phyloP scores from a whole-genome alignment of 2,113 vertebrate genomes.

The Dipodomys stephensi region DNA sequence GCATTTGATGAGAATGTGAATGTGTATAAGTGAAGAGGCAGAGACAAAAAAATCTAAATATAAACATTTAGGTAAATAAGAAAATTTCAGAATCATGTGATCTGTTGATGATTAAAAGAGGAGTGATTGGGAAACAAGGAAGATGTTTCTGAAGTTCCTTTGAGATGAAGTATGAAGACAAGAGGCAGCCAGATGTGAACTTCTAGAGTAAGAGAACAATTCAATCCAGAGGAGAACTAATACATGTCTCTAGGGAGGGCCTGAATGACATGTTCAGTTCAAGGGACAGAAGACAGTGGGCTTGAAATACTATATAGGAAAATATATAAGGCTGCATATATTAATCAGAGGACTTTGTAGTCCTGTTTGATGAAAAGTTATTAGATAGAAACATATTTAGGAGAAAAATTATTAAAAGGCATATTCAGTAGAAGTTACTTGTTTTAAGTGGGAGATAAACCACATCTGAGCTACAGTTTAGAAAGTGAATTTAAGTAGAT shows the following conservation, averaged over 20 bases:
- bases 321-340: neutral
- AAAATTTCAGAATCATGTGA: neutral
- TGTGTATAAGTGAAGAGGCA: neutral
- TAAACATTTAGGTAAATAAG: neutral
- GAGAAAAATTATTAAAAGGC: neutral
- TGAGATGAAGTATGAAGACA: neutral
- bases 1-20: neutral
- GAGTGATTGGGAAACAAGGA: neutral
- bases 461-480: neutral
- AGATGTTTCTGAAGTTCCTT: neutral
- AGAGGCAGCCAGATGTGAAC: neutral
- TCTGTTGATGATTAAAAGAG: neutral
- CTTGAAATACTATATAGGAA: rapidly evolving
- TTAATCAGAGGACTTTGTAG: neutral
- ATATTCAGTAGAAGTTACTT: neutral
- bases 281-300: neutral
- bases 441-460: neutral
- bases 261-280: neutral
- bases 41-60: neutral
- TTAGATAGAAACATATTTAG: too few relatives aligned
- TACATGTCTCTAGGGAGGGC: neutral
- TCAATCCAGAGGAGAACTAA: neutral
- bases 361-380: neutral
- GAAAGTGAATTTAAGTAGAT: neutral
- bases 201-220: neutral